Evolutionary conservation across 2,113 vertebrate genomes (phyloP), one percentile per base, ranked within the genome.

Genomic region (Balaenoptera acutorostrata): DNA sequence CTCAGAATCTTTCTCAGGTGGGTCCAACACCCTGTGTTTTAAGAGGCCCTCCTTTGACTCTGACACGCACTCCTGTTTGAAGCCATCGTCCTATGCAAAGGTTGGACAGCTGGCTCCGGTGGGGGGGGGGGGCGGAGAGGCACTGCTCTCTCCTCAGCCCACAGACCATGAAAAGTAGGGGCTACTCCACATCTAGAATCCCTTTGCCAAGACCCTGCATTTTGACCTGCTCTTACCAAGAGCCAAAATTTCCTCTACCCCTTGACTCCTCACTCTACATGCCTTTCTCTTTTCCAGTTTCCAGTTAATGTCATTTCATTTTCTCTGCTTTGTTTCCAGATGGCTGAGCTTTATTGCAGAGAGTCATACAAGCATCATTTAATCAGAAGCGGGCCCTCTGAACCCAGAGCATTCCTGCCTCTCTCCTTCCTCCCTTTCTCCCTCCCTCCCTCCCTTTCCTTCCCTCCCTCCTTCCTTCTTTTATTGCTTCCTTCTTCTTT

Each of bases 81-180:
- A 61, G 74, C 4, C 13, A 55, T 6, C 41, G 23, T 27, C 44
- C n/a, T 8, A 12, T 0, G 3, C n/a, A 33, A 66, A 75, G 13
- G 36, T 33, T 64, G 4, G 20, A 4, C 15, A 41, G 5, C 13
- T 52, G 46, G 36, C 46, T 8, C 29, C 9, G 4, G 0, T 11
- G 10, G 9, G 4, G 0, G 14, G 10, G 9, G 4, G 1, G 41
- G 4, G 14, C 0, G 0, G 41, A 5, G 14, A 6, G 0, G 0
- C 10, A 1, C n/a, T 10, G 25, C 41, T 33, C 23, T 59, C 39
- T 87, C 33, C 55, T 17, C 23, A 39, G 29, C 36, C 63, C 74
- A 44, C 2, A 33, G 71, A 63, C 44, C 3, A 2, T 1, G 5
- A 44, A 63, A 66, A 68, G 11, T 10, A 9, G 25, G 5, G 64